Base-by-base conservation (phyloP, 2,888 invertebrate genomes). In the Philopedon plagiatum region DNA sequence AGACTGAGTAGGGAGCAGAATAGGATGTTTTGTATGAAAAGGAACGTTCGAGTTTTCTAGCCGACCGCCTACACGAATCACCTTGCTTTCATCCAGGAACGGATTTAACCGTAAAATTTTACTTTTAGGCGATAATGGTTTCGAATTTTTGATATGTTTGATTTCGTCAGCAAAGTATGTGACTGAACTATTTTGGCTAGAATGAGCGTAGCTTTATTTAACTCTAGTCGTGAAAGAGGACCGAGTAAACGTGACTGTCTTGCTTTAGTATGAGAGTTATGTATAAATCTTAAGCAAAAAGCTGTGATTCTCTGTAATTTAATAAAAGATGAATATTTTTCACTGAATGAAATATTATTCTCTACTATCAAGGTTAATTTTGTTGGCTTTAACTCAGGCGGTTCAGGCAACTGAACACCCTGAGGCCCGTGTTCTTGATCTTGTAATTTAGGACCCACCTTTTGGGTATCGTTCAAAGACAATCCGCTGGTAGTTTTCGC, bases 381-480 rank as follows among this genome's bases (percentile, higher is more conserved):
- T 11, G 5, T 58, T 39, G 7, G n/a, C 26, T 61, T 61, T 5
- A 41, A 1, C 29, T 61, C 46, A 15, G 61, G 61, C 1, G 11
- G 5, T 18, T 41, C 37, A 8, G 61, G n/a, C 21, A 39, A 44
- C 18, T 19, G 41, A 15, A 26, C 9, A 13, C 9, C 4, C n/a
- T 32, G 5, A 34, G 26, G 57, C 32, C 57, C 4, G 34, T 19
- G 9, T 32, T 58, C 18, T 58, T 72, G 68, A 29, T 73, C 62
- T 34, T 75, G 73, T 13, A 73, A 32, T 26, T 32, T 66, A 2
- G 75, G 69, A 8, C 74, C 74, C 1, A 71, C 44, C 13, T 68
- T 49, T 15, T 71, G 44, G 2, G 46, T 58, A 46, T 75, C 70
- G 39, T 74, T 76, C 9, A 76, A 15, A 2, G 71, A 68, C 13